Evolutionary conservation across 2,113 vertebrate species (phyloP).

Genomic region (Campylomormyrus numenius): DNA sequence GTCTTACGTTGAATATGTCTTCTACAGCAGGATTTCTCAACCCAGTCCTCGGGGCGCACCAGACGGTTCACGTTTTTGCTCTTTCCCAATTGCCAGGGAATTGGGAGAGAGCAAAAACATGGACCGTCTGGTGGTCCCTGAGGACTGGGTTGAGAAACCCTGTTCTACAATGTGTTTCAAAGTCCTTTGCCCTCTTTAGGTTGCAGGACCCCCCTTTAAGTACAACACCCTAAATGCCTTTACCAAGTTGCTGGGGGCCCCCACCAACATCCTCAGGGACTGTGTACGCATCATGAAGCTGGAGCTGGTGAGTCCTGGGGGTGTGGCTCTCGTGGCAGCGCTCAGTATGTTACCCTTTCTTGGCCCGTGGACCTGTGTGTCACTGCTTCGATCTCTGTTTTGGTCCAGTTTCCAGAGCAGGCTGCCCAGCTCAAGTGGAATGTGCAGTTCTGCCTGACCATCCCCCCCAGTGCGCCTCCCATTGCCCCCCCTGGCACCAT

Average conservation of each 20-base stretch:
- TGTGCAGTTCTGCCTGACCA: slow-evolving; percentile 97
- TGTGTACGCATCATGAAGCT: slow-evolving; percentile 99
- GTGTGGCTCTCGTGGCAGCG: neutral
- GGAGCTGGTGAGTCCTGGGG: slow-evolving; percentile 75
- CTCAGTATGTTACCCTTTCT: neutral
- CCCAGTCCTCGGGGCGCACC: too few species aligned
- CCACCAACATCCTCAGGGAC: slow-evolving; percentile 92
- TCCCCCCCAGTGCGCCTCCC: slow-evolving; percentile 93
- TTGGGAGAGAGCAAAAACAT: too few species aligned
- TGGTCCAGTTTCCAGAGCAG: slow-evolving; percentile 88
- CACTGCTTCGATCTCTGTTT: neutral
- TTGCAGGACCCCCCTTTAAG: slow-evolving; percentile 97
- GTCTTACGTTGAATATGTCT: neutral
- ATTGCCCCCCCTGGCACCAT: slow-evolving; percentile 96
- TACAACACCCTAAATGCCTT: slow-evolving; percentile 98
- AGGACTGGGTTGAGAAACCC: too few species aligned
- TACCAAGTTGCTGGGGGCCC: slow-evolving; percentile 91
- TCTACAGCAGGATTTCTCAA: neutral
- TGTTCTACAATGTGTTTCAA: neutral
- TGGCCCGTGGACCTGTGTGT: neutral
- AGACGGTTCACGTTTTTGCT: too few species aligned
- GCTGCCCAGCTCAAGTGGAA: slow-evolving; percentile 93
- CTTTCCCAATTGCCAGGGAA: too few species aligned
- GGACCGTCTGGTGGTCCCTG: too few species aligned
- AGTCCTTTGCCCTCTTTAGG: slow-evolving; percentile 52